Percentiles rank a stretch among this genome's conserved stretches.
Conservation (phyloP, 2,888 invertebrate species). For the Phasia obesa region DNA sequence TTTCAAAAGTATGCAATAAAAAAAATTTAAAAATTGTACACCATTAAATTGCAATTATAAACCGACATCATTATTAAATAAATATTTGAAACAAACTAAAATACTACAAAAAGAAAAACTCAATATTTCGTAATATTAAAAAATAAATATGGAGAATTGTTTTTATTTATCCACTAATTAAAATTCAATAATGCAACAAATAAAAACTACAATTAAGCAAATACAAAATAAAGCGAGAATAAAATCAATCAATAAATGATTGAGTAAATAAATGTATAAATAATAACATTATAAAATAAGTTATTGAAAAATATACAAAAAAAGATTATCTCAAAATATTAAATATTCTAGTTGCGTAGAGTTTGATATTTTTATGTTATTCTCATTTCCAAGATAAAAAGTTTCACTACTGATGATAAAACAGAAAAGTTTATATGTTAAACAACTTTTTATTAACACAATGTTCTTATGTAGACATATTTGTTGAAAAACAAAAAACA, state of each 20-base stretch:
- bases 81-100: slow-evolving; percentile 35
- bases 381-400: no score
- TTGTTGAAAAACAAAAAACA: no score
- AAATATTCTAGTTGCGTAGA: no score
- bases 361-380: no score
- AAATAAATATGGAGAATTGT: slow-evolving; percentile 19
- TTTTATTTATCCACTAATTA: slow-evolving; percentile 46
- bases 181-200: slow-evolving; percentile 43
- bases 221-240: no score
- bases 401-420: no score
- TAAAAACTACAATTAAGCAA: background rate
- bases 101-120: background rate
- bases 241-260: slow-evolving; percentile 17
- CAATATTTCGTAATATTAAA: background rate
- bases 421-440: no score
- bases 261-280: slow-evolving; percentile 1
- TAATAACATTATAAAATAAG: slow-evolving; percentile 2
- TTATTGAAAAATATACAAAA: background rate
- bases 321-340: no score
- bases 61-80: slow-evolving; percentile 38
- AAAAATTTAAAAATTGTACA: background rate
- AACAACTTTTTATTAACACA: no score
- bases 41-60: slow-evolving; percentile 44
- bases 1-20: no score
- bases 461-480: no score